These are phyloP conservation scores for Leptatherina wallacei DNA, from an alignment of 2,797 vertebrate genomes.

Conservation along the genomic window DNA sequence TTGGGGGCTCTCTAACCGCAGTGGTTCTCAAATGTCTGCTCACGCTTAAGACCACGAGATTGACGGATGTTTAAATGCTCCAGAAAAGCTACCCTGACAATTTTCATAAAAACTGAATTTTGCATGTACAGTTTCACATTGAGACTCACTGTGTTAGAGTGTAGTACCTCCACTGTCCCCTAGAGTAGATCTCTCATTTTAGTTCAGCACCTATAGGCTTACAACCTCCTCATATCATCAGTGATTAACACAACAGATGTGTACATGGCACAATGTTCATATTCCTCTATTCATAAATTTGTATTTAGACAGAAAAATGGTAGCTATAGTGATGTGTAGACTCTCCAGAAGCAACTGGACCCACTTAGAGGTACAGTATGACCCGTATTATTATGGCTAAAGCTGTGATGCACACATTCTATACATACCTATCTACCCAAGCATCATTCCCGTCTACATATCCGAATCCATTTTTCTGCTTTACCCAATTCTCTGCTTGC, in stretches of 20 bases:
- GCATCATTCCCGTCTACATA: slow-evolving; percentile 72
- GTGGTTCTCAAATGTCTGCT: slow-evolving; percentile 73
- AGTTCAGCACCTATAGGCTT: slow-evolving; percentile 46
- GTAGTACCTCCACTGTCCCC: slow-evolving; percentile 48
- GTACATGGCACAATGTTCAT: slow-evolving; percentile 22
- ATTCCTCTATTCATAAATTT: slow-evolving; percentile 25
- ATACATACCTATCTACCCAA: slow-evolving; percentile 61
- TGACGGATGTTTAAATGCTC: slow-evolving; percentile 16
- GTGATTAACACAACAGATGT: slow-evolving; percentile 25
- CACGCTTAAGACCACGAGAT: slow-evolving; percentile 20
- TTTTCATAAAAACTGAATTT: slow-evolving; percentile 12
- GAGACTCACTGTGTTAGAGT: slow-evolving; percentile 77
- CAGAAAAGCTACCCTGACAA: slow-evolving; percentile 16
- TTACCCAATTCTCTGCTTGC: slow-evolving; percentile 74
- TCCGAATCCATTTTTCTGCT: slow-evolving; percentile 78
- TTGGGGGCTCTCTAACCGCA: slow-evolving; percentile 72
- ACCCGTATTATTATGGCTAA: slow-evolving; percentile 35
- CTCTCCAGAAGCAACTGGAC: slow-evolving; percentile 31
- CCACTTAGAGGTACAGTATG: slow-evolving; percentile 46
- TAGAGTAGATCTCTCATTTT: slow-evolving; percentile 54
- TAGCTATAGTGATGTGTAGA: slow-evolving; percentile 34
- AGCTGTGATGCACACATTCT: slow-evolving; percentile 47
- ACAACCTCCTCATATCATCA: slow-evolving; percentile 50
- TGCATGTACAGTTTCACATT: slow-evolving; percentile 42
- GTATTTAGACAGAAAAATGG: slow-evolving; percentile 32